A percentile compares a stretch with the other conserved stretches of the same genome.
Conservation (phyloP, 2,797 vertebrate species). For the Zenarchopterus dispar region DNA sequence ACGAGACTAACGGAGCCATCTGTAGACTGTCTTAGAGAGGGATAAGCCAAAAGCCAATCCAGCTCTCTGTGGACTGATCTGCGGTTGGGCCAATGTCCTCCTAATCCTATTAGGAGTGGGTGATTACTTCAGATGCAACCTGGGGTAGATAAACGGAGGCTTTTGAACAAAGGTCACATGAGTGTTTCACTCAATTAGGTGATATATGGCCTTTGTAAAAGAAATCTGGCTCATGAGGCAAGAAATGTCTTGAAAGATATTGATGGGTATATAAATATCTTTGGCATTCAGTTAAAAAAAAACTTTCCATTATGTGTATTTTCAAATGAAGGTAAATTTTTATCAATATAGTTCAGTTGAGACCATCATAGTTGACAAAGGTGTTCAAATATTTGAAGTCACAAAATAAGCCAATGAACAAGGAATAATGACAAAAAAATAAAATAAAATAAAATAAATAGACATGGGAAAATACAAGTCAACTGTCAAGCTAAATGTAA, state of each 20-base stretch:
- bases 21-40: constrained; percentile 66
- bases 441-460: no score
- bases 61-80: constrained; percentile 62
- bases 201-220: constrained; percentile 6
- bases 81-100: constrained; percentile 41
- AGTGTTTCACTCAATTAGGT: constrained; percentile 34
- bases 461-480: no score
- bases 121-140: constrained; percentile 62
- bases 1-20: constrained; percentile 65
- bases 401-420: no score
- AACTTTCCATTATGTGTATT: no score
- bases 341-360: no score
- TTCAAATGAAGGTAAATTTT: no score
- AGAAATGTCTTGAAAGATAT: neutral
- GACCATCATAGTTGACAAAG: no score
- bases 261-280: no score
- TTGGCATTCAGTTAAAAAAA: neutral
- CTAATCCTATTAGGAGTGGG: constrained; percentile 76
- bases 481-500: no score
- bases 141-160: constrained; percentile 45
- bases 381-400: no score
- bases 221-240: constrained; percentile 14
- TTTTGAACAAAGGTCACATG: constrained; percentile 39
- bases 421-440: no score
- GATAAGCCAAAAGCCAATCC: constrained; percentile 66